Evolutionary conservation across 2,113 vertebrate species (phyloP).

Genomic region (Athene noctua): DNA sequence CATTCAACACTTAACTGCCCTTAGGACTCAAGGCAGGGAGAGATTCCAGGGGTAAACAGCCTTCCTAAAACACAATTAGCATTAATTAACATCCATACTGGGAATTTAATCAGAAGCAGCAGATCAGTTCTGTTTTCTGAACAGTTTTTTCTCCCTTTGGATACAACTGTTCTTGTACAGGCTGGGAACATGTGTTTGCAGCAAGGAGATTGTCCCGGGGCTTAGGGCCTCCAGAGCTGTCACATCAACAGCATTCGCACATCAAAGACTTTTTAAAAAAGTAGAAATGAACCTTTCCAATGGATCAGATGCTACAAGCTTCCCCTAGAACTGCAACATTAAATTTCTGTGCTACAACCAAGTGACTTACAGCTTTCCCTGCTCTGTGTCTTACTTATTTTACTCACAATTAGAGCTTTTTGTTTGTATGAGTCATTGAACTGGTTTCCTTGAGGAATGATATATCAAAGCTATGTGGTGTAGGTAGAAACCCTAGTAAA

Average conservation of each 20-base stretch:
- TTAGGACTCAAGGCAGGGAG: background rate
- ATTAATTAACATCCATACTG: constrained; percentile 53
- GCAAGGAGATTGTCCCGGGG: constrained; percentile 4
- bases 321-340: background rate
- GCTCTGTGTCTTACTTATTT: background rate
- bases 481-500: background rate
- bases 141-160: background rate
- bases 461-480: background rate
- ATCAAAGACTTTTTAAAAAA: background rate
- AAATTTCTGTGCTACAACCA: background rate
- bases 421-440: background rate
- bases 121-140: constrained; percentile 19
- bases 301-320: background rate
- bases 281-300: background rate
- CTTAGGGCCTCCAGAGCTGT: background rate
- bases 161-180: background rate
- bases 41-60: constrained; percentile 46
- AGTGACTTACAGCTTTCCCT: background rate
- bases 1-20: background rate
- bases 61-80: constrained; percentile 37
- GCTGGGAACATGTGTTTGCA: background rate
- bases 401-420: background rate
- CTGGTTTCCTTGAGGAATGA: background rate
- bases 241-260: background rate
- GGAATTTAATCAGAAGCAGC: constrained; percentile 45